These are phyloP conservation scores for Chloroclystis v-ata DNA, from an alignment of 2,888 invertebrate species.

Conservation along the genomic window DNA sequence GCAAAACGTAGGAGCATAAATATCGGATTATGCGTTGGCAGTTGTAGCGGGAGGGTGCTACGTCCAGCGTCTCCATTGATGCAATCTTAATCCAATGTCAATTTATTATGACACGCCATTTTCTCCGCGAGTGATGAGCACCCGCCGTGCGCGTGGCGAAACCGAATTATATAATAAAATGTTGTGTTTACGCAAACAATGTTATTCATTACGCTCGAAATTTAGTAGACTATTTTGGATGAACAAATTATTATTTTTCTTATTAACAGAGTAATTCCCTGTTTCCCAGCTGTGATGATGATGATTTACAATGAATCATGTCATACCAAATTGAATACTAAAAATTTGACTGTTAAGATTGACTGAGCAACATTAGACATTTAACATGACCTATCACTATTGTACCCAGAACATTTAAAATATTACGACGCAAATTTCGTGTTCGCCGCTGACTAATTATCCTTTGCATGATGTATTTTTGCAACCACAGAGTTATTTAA, in stretches of 20 bases:
- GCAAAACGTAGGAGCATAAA: constrained; percentile 56
- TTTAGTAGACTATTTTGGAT: constrained; percentile 16
- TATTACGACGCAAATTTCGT: constrained; percentile 15
- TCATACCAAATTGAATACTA: too few relatives aligned
- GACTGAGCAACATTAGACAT: too few relatives aligned
- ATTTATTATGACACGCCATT: constrained; percentile 51
- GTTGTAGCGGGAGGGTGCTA: constrained; percentile 32
- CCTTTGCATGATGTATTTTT: constrained; percentile 31
- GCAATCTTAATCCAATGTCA: constrained; percentile 61
- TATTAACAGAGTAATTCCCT: too few relatives aligned
- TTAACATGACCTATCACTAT: not conserved
- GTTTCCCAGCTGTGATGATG: too few relatives aligned
- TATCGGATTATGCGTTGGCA: constrained; percentile 44
- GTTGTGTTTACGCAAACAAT: constrained; percentile 48
- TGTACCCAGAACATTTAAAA: constrained; percentile 15
- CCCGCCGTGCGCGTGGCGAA: constrained; percentile 32
- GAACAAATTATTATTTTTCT: too few relatives aligned
- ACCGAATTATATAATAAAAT: constrained; percentile 40
- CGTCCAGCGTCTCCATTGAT: constrained; percentile 40
- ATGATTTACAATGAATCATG: too few relatives aligned
- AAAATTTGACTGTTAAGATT: too few relatives aligned
- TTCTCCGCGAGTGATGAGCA: constrained; percentile 34
- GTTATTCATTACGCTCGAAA: constrained; percentile 33
- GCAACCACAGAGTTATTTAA: constrained; percentile 31
- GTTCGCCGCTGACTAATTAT: constrained; percentile 14